Percentiles rank a stretch among this genome's conserved stretches.
Conservation (phyloP, 1,140 invertebrate genomes). For the Eurosta solidaginis region DNA sequence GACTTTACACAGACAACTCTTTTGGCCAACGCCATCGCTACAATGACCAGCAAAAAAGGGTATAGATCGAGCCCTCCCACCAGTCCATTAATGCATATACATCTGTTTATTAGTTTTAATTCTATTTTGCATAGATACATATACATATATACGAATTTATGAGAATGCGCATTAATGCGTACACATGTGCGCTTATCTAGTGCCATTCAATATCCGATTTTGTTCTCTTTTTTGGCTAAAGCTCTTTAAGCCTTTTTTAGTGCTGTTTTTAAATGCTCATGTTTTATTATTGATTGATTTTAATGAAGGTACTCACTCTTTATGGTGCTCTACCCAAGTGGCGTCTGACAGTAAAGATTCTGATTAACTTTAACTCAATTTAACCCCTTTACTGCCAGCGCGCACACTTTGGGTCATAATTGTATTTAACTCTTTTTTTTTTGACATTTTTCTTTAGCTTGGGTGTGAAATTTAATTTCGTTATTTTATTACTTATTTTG, state of each 20-base stretch:
- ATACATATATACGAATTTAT: background rate
- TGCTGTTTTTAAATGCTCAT: background rate
- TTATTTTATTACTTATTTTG: background rate
- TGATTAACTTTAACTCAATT: background rate
- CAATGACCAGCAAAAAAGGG: conserved; percentile 7
- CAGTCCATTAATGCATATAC: background rate
- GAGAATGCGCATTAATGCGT: background rate
- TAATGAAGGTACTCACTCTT: background rate
- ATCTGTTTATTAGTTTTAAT: background rate
- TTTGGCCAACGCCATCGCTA: background rate
- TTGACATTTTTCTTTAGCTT: background rate
- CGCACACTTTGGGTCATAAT: background rate
- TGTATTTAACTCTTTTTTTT: background rate
- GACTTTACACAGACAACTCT: background rate
- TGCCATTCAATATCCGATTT: no score
- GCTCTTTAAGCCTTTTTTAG: background rate
- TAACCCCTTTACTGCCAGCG: background rate
- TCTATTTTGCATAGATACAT: background rate
- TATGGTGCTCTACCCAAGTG: background rate
- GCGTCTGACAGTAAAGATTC: background rate
- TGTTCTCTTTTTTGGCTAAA: background rate
- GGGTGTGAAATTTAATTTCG: conserved; percentile 17
- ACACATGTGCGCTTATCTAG: background rate
- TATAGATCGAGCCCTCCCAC: background rate
- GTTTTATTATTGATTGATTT: background rate